phyloP scores from a whole-genome alignment of 2,797 vertebrate genomes.

The Amphiprion clarkii region DNA sequence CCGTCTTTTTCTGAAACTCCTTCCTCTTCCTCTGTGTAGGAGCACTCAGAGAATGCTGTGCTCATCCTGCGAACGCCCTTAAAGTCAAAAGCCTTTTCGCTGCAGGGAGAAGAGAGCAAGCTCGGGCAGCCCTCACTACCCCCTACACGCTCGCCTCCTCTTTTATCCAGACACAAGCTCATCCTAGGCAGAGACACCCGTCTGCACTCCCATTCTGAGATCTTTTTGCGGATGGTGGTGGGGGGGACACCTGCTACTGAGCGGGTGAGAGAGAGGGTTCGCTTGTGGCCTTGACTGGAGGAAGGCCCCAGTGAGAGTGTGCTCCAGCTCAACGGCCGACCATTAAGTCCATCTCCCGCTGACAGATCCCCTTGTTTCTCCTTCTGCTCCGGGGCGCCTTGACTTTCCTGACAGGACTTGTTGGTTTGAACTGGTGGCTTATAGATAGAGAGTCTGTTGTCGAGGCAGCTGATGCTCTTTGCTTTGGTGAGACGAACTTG shows the following conservation, averaged over 20 bases:
- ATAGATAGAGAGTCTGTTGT: conserved; percentile 90
- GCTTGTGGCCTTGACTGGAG: conserved; percentile 82
- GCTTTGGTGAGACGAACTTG: conserved; percentile 88
- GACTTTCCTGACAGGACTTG: conserved; percentile 73
- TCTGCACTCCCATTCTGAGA: conserved; percentile 98
- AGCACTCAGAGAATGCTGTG: conserved; percentile 97
- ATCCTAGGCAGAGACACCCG: conserved; percentile 89
- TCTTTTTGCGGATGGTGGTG: conserved; percentile 93
- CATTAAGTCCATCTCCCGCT: conserved; percentile 82
- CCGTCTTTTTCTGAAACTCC: conserved; percentile 88
- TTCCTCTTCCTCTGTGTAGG: conserved; percentile 95
- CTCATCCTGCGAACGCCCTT: conserved; percentile 96
- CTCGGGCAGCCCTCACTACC: conserved; percentile 95
- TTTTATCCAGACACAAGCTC: conserved; percentile 91
- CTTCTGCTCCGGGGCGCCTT: conserved; percentile 82
- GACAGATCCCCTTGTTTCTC: conserved; percentile 75
- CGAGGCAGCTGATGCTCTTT: conserved; percentile 91
- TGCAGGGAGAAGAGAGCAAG: conserved; percentile 93
- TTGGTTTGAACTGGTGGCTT: conserved; percentile 77
- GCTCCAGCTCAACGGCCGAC: conserved; percentile 85
- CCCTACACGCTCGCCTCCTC: conserved; percentile 87
- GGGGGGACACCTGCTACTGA: conserved; percentile 85
- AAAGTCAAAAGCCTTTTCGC: conserved; percentile 95
- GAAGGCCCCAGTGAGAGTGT: conserved; percentile 88
- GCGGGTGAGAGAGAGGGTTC: conserved; percentile 87